Percentiles rank a stretch among this genome's conserved stretches.
Evolutionary conservation across 2,113 vertebrate genomes (phyloP).

Genomic region (Rana temporaria): DNA sequence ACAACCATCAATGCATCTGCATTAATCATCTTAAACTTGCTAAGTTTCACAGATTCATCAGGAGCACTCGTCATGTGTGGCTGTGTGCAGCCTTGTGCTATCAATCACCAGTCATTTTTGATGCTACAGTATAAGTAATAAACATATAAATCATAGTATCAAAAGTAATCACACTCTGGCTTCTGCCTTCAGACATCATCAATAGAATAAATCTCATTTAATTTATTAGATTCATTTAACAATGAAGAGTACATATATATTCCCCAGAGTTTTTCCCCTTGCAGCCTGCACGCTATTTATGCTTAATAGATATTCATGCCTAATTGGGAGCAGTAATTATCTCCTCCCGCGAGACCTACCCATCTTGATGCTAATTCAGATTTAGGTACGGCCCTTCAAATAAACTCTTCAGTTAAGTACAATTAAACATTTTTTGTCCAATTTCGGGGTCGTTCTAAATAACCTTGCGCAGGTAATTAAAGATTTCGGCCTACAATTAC

Average conservation of each 20-base stretch:
- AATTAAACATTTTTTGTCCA: slow-evolving; percentile 57
- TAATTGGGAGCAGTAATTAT: slow-evolving; percentile 59
- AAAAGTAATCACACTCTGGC: slow-evolving; percentile 52
- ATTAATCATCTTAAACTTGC: slow-evolving; percentile 49
- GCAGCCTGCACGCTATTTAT: slow-evolving; percentile 48
- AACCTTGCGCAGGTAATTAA: slow-evolving; percentile 52
- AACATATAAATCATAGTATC: slow-evolving; percentile 57
- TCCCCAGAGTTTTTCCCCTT: slow-evolving; percentile 50
- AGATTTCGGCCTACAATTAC: slow-evolving; percentile 28
- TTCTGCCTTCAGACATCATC: slow-evolving; percentile 58
- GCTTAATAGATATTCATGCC: slow-evolving; percentile 58
- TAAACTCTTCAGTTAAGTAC: slow-evolving; percentile 58
- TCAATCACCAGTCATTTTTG: slow-evolving; percentile 54
- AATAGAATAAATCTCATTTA: slow-evolving; percentile 58
- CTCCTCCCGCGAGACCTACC: slow-evolving; percentile 47
- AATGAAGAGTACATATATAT: slow-evolving; percentile 58
- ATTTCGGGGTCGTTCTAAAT: slow-evolving; percentile 45
- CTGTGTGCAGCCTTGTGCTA: slow-evolving; percentile 27
- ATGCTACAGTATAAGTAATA: slow-evolving; percentile 50
- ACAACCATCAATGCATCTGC: slow-evolving; percentile 29
- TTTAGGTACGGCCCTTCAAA: slow-evolving; percentile 56
- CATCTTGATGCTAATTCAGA: slow-evolving; percentile 55
- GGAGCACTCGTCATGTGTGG: slow-evolving; percentile 38
- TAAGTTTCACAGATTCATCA: slow-evolving; percentile 49
- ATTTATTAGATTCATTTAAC: slow-evolving; percentile 58